A percentile compares a stretch with the other conserved stretches of the same genome.
These are phyloP conservation scores for Dicerorhinus sumatrensis DNA, from an alignment of 2,113 vertebrate genomes.

Conservation along the genomic window DNA sequence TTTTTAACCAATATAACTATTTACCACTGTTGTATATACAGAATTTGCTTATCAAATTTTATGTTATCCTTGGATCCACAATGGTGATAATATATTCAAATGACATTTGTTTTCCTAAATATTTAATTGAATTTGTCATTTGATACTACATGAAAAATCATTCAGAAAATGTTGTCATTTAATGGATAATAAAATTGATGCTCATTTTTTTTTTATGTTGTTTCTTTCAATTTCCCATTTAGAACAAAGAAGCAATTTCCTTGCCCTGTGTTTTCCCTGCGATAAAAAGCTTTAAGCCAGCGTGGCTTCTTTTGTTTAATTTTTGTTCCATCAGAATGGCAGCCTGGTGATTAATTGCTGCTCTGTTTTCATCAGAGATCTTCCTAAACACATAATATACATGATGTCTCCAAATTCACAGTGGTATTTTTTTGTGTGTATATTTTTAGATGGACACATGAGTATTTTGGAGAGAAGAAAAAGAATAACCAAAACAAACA, in stretches of 20 bases:
- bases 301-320: slow-evolving; percentile 35
- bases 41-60: slow-evolving; percentile 54
- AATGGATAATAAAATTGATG: slow-evolving; percentile 63
- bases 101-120: slow-evolving; percentile 69
- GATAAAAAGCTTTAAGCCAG: neutral
- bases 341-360: slow-evolving; percentile 46
- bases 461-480: neutral
- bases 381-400: neutral
- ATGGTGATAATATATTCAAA: slow-evolving; percentile 50
- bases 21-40: neutral
- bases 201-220: neutral
- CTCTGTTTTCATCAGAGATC: slow-evolving; percentile 22
- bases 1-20: neutral
- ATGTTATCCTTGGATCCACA: slow-evolving; percentile 18
- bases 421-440: neutral
- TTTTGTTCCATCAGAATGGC: slow-evolving; percentile 2
- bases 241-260: slow-evolving; percentile 66
- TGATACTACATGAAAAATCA: slow-evolving; percentile 55
- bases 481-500: neutral
- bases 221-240: slow-evolving; percentile 23
- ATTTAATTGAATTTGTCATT: slow-evolving; percentile 70
- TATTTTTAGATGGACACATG: slow-evolving; percentile 6
- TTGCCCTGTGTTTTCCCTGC: neutral
- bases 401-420: neutral
- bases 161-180: slow-evolving; percentile 58